Evolutionary conservation across 2,888 invertebrate genomes (phyloP), one percentile per base, ranked within the genome.

Genomic region (Drosophila pullipes): DNA sequence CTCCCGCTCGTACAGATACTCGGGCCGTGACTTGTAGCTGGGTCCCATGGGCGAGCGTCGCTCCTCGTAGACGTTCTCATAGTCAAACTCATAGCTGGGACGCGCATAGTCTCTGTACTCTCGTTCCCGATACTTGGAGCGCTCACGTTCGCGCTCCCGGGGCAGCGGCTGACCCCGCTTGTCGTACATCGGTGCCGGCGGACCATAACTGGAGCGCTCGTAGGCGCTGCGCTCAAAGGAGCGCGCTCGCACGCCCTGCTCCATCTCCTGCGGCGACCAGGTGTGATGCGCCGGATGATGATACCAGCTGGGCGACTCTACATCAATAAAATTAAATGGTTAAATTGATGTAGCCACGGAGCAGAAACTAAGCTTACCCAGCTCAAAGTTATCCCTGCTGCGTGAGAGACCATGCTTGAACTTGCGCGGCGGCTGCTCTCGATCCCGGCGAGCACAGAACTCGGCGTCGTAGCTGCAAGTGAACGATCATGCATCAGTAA

Each of bases 241-340:
- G 3, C 93, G 90, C 4, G 89, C 89, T 11, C 92, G 90, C 3
- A 91, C 91, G 33, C 92, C 92, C 55, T 92, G 91, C 67, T 93
- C 93, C 1, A 93, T 93, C 69, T 93, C 93, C 57, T 93, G 92
- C 18, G 93, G 93, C 6, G 93, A 93, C 93, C 93, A 93, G 60
- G 92, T 93, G 72, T 92, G 92, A 73, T 93, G 93, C 2, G 91
- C 80, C 39, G 90, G 85, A 62, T 92, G 90, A 69, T 93, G 93
- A 69, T 93, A 93, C 93, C 93, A 93, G 60, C 91, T 92, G 50
- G 93, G 92, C 3, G 93, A 91, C 28, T 93, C 93, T 92, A 33
- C 2, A 64, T 25, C 0, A 3, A 1, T 18, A 2, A 10, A 25
- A 3, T 4, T 4, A 37, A 25, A 6, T n/a, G 5, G 52, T n/a